These are phyloP conservation scores for Grapholita molesta DNA, from an alignment of 1,140 invertebrate species.

Conservation along the genomic window DNA sequence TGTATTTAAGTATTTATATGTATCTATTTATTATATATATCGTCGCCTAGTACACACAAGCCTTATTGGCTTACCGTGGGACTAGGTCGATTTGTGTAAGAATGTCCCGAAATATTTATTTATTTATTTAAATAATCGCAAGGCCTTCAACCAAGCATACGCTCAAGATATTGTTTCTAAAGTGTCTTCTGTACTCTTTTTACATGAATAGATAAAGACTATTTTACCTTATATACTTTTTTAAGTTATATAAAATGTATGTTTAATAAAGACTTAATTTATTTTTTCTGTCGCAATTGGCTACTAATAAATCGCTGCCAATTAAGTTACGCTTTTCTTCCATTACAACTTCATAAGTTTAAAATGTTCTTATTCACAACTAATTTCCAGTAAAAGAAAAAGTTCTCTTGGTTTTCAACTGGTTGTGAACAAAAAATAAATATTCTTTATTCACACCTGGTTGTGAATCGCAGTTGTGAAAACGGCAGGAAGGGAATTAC, in stretches of 20 bases:
- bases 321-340: neutral
- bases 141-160: neutral
- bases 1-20: too few relatives aligned
- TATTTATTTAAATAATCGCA: neutral
- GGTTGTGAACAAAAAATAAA: too few relatives aligned
- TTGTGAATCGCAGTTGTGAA: constrained; percentile 18
- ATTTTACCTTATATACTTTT: neutral
- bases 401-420: neutral
- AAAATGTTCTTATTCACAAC: neutral
- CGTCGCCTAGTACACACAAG: too few relatives aligned
- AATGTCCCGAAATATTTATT: too few relatives aligned
- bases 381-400: neutral
- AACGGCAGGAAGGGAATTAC: constrained; percentile 15
- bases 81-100: too few relatives aligned
- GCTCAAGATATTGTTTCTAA: neutral
- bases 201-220: neutral
- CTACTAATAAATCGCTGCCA: neutral
- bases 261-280: neutral
- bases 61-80: too few relatives aligned
- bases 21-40: too few relatives aligned
- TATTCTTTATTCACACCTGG: too few relatives aligned
- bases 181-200: neutral
- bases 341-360: neutral
- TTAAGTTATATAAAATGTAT: neutral
- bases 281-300: neutral